Base-by-base conservation (phyloP, 2,113 vertebrate genomes). In the Mixornis gularis region DNA sequence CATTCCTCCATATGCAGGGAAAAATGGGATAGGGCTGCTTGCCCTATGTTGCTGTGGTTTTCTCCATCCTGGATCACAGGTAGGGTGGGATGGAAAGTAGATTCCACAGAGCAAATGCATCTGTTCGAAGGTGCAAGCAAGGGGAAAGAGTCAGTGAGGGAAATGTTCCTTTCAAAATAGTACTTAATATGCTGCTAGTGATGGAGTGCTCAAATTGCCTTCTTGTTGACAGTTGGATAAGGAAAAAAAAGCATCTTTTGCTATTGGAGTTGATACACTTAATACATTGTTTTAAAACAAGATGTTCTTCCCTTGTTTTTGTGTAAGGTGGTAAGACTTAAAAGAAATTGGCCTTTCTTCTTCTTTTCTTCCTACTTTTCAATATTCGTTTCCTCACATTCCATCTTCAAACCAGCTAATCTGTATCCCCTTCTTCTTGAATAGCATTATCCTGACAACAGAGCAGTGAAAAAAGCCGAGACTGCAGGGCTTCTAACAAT, bases 401-500 rank as follows among this genome's bases (percentile, higher is more conserved):
- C 76, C 43, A 82, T 56, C 63, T 85, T 65, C 73, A 86, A 84
- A 81, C 56, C 62, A 83, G 83, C 40, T 87, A 91, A 91, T 94
- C 95, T 89, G 59, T 94, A 44, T 93, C 60, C 89, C 49, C 89
- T 87, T 74, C 77, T 87, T 53, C 73, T 86, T 92, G 91, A 93
- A 89, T 66, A 59, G 64, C 40, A 52, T 95, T 90, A 96, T 89
- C 80, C 81, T 52, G 87, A 92, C 85, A 92, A 91, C 87, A 73
- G 32, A 62, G 64, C 65, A 85, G 80, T 81, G 89, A 92, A 95
- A 96, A 88, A 91, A 94, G 30, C 65, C 12, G 8, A 94, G 94
- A 80, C 79, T 92, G 68, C 79, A 53, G 91, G 87, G 87, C 82
- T 96, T 91, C 72, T 68, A 90, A 93, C 73, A 94, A 92, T 93